A percentile compares a stretch with the other conserved stretches of the same genome.
Evolutionary conservation across 1,140 invertebrate genomes (phyloP).

Genomic region (Trichonephila clavipes): DNA sequence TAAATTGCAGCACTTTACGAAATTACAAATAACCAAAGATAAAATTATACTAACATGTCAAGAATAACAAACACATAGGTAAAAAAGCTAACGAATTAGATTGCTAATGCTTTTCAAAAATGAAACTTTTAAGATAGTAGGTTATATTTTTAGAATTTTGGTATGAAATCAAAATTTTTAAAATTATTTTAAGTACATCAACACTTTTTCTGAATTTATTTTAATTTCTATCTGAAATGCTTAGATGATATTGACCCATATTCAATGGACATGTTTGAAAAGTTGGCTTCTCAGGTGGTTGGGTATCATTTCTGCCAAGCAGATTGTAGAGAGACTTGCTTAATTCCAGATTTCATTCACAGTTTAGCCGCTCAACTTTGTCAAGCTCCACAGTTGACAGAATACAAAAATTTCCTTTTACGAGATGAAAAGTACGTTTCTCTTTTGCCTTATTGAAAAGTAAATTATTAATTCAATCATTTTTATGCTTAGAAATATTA

Average conservation of each 20-base stretch:
- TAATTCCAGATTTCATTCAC: conserved; percentile 96
- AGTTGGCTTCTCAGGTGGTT: conserved; percentile 90
- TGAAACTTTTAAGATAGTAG: too few relatives aligned
- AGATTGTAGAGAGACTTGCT: conserved; percentile 94
- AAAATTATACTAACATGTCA: too few relatives aligned
- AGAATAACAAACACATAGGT: too few relatives aligned
- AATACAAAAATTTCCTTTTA: conserved; percentile 91
- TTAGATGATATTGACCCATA: not conserved
- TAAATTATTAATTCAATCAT: too few relatives aligned
- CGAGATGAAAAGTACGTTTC: conserved; percentile 82
- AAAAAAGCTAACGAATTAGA: too few relatives aligned
- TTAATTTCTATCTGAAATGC: not conserved
- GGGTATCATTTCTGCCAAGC: conserved; percentile 96
- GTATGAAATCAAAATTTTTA: too few relatives aligned
- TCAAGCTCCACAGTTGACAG: conserved; percentile 91
- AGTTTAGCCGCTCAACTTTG: conserved; percentile 94
- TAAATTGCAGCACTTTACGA: too few relatives aligned
- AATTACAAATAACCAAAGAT: too few relatives aligned
- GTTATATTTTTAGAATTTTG: too few relatives aligned
- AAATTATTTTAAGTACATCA: too few relatives aligned
- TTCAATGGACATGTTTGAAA: conserved; percentile 3
- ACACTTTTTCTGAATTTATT: not conserved
- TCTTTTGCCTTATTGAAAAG: not conserved
- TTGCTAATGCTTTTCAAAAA: too few relatives aligned
- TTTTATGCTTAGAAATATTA: too few relatives aligned